Evolutionary conservation across 2,797 vertebrate species (phyloP).

Genomic region (Acridotheres tristis): DNA sequence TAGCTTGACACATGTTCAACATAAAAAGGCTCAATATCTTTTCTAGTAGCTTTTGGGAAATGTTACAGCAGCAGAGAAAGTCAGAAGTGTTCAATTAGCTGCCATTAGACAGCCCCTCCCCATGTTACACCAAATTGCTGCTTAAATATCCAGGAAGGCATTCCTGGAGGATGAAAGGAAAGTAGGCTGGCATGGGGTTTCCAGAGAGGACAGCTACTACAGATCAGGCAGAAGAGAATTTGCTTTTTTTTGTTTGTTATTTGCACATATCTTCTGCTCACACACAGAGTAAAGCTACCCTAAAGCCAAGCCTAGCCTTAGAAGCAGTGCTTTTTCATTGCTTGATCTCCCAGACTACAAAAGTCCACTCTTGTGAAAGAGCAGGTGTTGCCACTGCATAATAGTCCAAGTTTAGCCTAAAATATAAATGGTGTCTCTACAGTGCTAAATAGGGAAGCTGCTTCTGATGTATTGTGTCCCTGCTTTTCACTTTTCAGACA

Average conservation of each 20-base stretch:
- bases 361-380: not conserved
- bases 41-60: not conserved
- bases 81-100: conserved; percentile 4
- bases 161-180: conserved; percentile 15
- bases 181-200: not conserved
- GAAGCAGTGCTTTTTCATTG: not conserved
- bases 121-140: not conserved
- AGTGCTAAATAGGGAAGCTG: not conserved
- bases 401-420: conserved; percentile 1
- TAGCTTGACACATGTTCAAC: not conserved
- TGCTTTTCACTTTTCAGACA: not conserved
- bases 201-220: not conserved
- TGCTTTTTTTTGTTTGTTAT: not conserved
- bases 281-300: not conserved
- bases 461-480: not conserved
- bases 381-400: not conserved
- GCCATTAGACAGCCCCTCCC: not conserved
- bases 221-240: conserved; percentile 9
- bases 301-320: not conserved
- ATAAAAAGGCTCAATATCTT: not conserved
- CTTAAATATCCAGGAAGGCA: not conserved
- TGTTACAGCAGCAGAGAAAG: not conserved
- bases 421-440: not conserved
- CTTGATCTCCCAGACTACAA: not conserved
- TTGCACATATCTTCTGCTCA: conserved; percentile 8